Base-by-base conservation (phyloP, 2,797 vertebrate genomes). In the Dipus sagitta region DNA sequence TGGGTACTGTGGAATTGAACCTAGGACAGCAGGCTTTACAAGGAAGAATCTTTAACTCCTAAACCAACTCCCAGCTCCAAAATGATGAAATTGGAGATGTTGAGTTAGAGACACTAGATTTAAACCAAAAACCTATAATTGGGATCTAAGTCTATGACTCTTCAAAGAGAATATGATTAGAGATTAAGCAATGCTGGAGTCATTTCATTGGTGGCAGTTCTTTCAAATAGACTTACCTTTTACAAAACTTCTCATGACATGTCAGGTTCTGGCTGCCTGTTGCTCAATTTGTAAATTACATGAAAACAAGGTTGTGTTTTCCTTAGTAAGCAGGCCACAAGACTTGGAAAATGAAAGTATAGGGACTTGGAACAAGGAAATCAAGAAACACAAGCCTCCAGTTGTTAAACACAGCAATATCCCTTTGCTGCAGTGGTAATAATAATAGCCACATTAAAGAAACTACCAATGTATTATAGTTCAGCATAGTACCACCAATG, bases 111-210 rank as follows among this genome's bases (percentile, higher is more conserved):
- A 7, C 75, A 30, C 3, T 60, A 91, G 6, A 30, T 75, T 82
- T 86, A 90, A 95, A 93, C 2, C 75, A 6, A 11, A 92, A 90
- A n/a, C 38, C 5, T 65, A 6, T 65, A 58, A 34, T 75, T 90
- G 20, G 8, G 15, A 84, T 77, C 34, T 21, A 90, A 64, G 23
- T 79, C n/a, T 58, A 8, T 21, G 89, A 79, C 8, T 88, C 70
- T 85, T 30, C 90, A 85, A 93, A 83, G 32, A 89, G n/a, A 2
- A n/a, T 90, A 20, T 82, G 52, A 72, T 88, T 42, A 81, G 65
- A 93, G 15, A 72, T 67, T 77, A 78, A 74, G 7, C 8, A 74
- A 93, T 79, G 70, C 84, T 47, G 62, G 9, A 80, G 38, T 81
- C 42, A 34, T 88, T 86, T 86, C 52, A 62, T 6, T 82, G 28